These are phyloP conservation scores for Bombus soroeensis DNA, from an alignment of 1,140 invertebrate species.

Conservation along the genomic window DNA sequence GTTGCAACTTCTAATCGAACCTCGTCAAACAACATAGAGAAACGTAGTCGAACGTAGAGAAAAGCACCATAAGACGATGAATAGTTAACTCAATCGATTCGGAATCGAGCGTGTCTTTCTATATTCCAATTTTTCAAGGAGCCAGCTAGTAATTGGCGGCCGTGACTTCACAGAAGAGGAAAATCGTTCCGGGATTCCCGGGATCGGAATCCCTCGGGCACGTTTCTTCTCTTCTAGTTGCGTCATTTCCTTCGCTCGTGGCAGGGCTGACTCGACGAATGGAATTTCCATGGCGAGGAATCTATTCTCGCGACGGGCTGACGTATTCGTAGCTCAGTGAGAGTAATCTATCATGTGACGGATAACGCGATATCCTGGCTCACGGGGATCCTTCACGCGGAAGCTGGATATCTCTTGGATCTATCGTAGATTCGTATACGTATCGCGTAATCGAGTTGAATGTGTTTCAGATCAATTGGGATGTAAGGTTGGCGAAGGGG, in stretches of 20 bases:
- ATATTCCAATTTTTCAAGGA: background rate
- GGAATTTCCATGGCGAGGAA: conserved; percentile 57
- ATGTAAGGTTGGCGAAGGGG: background rate
- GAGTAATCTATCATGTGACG: conserved; percentile 65
- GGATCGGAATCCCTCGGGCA: conserved; percentile 24
- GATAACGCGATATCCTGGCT: conserved; percentile 41
- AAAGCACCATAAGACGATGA: background rate
- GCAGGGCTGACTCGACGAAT: conserved; percentile 35
- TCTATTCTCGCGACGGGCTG: conserved; percentile 55
- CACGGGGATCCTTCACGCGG: background rate
- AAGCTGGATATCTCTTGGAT: background rate
- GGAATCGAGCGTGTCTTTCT: background rate
- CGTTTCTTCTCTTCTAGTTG: conserved; percentile 11
- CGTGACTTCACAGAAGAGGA: background rate
- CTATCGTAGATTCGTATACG: background rate
- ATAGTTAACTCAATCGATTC: too few relatives aligned
- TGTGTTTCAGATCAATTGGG: background rate
- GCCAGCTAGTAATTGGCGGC: conserved; percentile 16
- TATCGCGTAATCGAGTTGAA: background rate
- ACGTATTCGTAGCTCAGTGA: conserved; percentile 61
- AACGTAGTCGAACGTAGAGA: background rate
- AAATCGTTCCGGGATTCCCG: background rate
- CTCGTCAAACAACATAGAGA: background rate
- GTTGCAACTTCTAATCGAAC: background rate
- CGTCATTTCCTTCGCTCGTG: conserved; percentile 24